phyloP scores from a whole-genome alignment of 2,888 invertebrate genomes.

The Cryptocephalus moraei region DNA sequence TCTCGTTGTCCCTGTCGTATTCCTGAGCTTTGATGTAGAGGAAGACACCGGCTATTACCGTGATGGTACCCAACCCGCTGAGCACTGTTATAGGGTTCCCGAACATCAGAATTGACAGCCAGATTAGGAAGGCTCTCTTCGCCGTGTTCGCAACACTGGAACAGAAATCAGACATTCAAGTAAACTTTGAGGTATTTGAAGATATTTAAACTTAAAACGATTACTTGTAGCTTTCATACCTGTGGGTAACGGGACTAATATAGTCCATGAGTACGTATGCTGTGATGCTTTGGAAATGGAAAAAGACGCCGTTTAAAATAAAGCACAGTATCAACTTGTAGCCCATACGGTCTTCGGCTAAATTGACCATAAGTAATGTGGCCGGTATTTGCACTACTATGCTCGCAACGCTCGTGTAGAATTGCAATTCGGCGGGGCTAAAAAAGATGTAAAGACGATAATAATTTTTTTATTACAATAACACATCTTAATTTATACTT shows the following conservation, averaged over 20 bases:
- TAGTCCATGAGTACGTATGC: slow-evolving; percentile 72
- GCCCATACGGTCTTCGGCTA: slow-evolving; percentile 41
- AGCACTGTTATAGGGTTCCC: slow-evolving; percentile 63
- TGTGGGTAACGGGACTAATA: slow-evolving; percentile 70
- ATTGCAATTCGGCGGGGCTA: slow-evolving; percentile 69
- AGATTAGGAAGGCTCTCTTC: slow-evolving; percentile 67
- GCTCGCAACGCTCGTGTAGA: slow-evolving; percentile 66
- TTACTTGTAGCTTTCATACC: slow-evolving; percentile 36
- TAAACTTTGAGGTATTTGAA: too few relatives aligned
- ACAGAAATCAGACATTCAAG: slow-evolving; percentile 7
- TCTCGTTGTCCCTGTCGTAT: slow-evolving; percentile 42
- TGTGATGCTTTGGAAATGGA: slow-evolving; percentile 71
- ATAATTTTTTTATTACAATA: background rate
- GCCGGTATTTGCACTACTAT: slow-evolving; percentile 63
- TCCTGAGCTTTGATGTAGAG: slow-evolving; percentile 64
- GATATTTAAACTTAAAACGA: too few relatives aligned
- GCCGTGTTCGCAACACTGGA: slow-evolving; percentile 70
- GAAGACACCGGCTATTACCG: slow-evolving; percentile 62
- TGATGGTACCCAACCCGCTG: slow-evolving; percentile 60
- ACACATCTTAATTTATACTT: too few relatives aligned
- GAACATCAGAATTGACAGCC: slow-evolving; percentile 64
- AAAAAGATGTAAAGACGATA: slow-evolving; percentile 14
- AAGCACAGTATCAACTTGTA: slow-evolving; percentile 46
- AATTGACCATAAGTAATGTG: slow-evolving; percentile 55
- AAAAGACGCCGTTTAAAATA: slow-evolving; percentile 62